Base-by-base conservation (phyloP, 2,888 invertebrate genomes). In the Drosophila antonietae region DNA sequence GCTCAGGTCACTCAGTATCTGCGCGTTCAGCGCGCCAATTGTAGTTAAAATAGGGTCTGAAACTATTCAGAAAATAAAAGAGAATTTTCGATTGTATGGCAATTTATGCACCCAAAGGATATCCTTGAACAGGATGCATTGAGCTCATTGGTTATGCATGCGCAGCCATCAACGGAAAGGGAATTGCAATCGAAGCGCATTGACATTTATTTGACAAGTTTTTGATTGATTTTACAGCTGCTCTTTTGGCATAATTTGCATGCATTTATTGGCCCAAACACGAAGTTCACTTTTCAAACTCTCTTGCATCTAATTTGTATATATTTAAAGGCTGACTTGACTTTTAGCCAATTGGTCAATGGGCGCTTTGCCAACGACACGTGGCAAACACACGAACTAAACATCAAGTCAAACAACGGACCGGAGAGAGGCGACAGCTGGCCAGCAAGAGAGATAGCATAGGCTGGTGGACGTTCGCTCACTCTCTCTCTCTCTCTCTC, bases 201-300 rank as follows among this genome's bases (percentile, higher is more conserved):
- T 84, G 90, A 90, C 90, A 81, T 90, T 90, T 90, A 90, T 90
- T 90, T 90, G 90, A 90, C 90, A 90, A 90, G 78, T 79, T 86
- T 88, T 84, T 88, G 90, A 90, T 88, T 90, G 90, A 90, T 90
- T 90, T 88, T 90, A 90, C 90, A 90, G 89, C 90, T 90, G 90
- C 82, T 70, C 57, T 6, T 35, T 53, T 65, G 74, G 82, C 80
- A 71, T 71, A 55, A 35, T 51, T 49, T 43, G n/a, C 12, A 15
- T 20, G 35, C 57, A 55, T 43, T 49, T 52, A 7, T 33, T 61
- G 68, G 63, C 74, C 83, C 79, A 84, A 89, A 78, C 83, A 75
- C 72, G 49, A 80, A 87, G 85, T 87, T 84, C 71, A 79, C 72
- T 77, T 87, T 81, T 87, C 80, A 86, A 85, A 84, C 58, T 71